Evolutionary conservation across 2,888 invertebrate species (phyloP), one percentile per base, ranked within the genome.

Genomic region (Lumbricus terrestris): DNA sequence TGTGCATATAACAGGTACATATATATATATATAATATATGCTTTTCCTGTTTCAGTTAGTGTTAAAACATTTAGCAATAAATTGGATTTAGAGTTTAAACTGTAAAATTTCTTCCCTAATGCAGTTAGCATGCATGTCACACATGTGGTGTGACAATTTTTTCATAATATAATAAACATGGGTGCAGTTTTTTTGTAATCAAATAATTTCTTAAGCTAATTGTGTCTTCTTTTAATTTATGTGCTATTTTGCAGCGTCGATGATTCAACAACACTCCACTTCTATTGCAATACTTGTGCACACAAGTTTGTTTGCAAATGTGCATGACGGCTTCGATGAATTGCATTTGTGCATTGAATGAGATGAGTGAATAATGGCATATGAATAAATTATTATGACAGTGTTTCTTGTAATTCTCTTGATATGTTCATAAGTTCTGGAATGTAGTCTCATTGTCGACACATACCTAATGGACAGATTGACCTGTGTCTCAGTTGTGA

Each of bases 191-290:
- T n/a, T n/a, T 69, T 69, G 29, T 69, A 69, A 69, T n/a, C 69
- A 69, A 69, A 69, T 69, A 69, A 69, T 69, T 69, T 69, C 69
- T 69, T 29, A 11, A 69, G n/a, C 69, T 69, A 69, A 69, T 69
- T 69, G 69, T 69, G 69, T 69, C 69, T 69, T 69, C 54, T 54
- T 69, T 69, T 69, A 69, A 69, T 69, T 69, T 69, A n/a, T 69
- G n/a, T 69, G 69, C 69, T 69, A 69, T 69, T 69, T 69, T 69
- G 29, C 69, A 29, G n/a, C 29, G n/a, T 69, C 8, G n/a, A 69
- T 69, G n/a, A 69, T 69, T 69, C 69, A 69, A n/a, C 69, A n/a
- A n/a, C 69, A n/a, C 69, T n/a, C 69, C 69, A 69, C 69, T 69
- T 69, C 69, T 11, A n/a, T 69, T 69, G 69, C 69, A 69, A 69